A percentile compares a stretch with the other conserved stretches of the same genome.
phyloP scores from a whole-genome alignment of 2,888 invertebrate genomes.

The Synergus japonicus region DNA sequence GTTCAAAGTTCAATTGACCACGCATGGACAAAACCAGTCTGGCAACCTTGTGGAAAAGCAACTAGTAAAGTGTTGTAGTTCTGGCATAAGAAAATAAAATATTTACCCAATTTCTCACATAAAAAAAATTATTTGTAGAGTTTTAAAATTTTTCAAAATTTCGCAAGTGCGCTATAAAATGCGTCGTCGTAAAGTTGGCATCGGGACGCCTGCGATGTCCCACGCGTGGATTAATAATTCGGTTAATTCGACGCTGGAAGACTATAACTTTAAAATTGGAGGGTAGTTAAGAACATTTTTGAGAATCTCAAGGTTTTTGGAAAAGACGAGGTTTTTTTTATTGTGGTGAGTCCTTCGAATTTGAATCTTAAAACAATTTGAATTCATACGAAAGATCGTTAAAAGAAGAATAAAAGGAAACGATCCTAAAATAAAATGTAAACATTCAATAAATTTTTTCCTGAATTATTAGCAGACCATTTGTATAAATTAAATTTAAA shows the following conservation, averaged over 20 bases:
- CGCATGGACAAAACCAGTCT: not conserved
- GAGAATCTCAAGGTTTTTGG: not conserved
- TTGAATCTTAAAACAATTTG: not conserved
- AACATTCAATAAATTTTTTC: not conserved
- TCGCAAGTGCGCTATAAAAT: slow-evolving; percentile 60
- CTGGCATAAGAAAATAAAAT: not conserved
- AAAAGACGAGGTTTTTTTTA: not conserved
- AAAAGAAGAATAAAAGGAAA: not conserved
- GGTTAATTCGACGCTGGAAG: not conserved
- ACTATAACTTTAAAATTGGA: not conserved
- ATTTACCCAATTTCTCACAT: not conserved
- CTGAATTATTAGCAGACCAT: too few relatives aligned
- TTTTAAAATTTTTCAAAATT: slow-evolving; percentile 4
- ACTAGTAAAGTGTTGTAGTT: not conserved
- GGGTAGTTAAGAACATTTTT: not conserved
- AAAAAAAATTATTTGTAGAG: not conserved
- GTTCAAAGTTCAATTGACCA: slow-evolving; percentile 23
- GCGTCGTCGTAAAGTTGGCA: slow-evolving; percentile 69
- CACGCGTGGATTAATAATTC: not conserved
- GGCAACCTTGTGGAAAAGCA: not conserved
- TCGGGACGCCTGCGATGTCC: slow-evolving; percentile 59
- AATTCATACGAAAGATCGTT: not conserved
- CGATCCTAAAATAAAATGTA: not conserved
- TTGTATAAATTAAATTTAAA: not conserved
- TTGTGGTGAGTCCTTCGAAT: not conserved